Evolutionary conservation across 2,113 vertebrate species (phyloP).

Genomic region (Gobius niger): DNA sequence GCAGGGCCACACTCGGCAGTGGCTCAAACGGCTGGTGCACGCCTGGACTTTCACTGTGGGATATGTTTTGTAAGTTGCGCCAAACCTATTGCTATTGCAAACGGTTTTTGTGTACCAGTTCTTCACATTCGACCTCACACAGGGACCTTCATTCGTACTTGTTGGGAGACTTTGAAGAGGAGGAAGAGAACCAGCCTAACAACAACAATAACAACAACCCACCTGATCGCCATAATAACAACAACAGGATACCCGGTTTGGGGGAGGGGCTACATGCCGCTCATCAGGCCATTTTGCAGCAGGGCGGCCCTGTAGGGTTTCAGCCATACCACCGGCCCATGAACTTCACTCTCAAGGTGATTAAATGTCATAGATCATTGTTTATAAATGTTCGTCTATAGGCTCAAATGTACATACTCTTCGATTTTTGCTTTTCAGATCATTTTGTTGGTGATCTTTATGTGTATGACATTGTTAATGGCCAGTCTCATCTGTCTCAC

Average conservation of each 20-base stretch:
- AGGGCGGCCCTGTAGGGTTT: constrained; percentile 91
- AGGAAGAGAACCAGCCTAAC: constrained; percentile 85
- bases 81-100: background rate
- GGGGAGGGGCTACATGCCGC: constrained; percentile 94
- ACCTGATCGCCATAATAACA: constrained; percentile 78
- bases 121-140: no score
- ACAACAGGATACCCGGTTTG: constrained; percentile 87
- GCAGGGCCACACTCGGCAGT: constrained; percentile 95
- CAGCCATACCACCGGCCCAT: constrained; percentile 92
- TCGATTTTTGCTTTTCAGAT: constrained; percentile 76
- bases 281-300: constrained; percentile 95
- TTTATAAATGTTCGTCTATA: background rate
- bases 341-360: constrained; percentile 90
- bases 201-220: constrained; percentile 64
- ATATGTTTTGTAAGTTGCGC: constrained; percentile 84
- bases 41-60: constrained; percentile 94
- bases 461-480: constrained; percentile 91
- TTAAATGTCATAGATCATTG: constrained; percentile 8
- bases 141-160: constrained; percentile 97
- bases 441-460: constrained; percentile 88
- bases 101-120: no score
- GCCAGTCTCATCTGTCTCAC: constrained; percentile 96
- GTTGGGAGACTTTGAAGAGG: constrained; percentile 92
- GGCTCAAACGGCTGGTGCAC: constrained; percentile 93
- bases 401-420: background rate